A percentile compares a stretch with the other conserved stretches of the same genome.
Conservation (phyloP, 2,888 invertebrate genomes). For the Drosophila lutescens region DNA sequence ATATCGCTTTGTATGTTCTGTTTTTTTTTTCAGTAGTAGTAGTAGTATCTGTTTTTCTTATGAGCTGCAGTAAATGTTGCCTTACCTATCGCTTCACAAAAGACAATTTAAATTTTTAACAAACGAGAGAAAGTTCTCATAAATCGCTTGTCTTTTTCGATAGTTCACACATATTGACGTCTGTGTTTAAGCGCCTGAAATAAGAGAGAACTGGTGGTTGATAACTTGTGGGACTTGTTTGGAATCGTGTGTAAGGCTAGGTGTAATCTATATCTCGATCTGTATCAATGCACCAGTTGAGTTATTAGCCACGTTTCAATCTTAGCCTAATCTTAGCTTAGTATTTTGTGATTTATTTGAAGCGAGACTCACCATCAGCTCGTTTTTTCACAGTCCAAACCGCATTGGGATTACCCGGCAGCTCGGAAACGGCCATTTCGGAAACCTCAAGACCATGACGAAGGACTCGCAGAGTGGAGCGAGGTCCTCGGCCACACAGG, state of each 20-base stretch:
- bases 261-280: constrained; percentile 42
- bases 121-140: constrained; percentile 60
- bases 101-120: constrained; percentile 67
- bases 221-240: constrained; percentile 84
- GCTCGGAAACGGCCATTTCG: constrained; percentile 99
- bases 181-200: constrained; percentile 88
- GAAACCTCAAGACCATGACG: constrained; percentile 99
- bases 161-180: constrained; percentile 69
- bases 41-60: constrained; percentile 77
- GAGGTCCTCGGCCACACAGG: constrained; percentile 97
- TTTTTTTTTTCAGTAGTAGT: constrained; percentile 14
- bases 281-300: constrained; percentile 78
- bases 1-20: constrained; percentile 2
- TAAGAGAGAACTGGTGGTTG: constrained; percentile 96
- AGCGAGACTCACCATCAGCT: constrained; percentile 94
- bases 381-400: constrained; percentile 99
- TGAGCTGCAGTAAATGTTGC: constrained; percentile 81
- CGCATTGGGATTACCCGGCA: constrained; percentile 99
- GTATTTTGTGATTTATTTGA: not conserved
- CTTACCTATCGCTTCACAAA: constrained; percentile 82
- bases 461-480: constrained; percentile 96
- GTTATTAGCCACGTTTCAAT: constrained; percentile 58
- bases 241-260: constrained; percentile 37
- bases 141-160: constrained; percentile 51
- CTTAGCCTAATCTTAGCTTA: constrained; percentile 54